A percentile compares a stretch with the other conserved stretches of the same genome.
phyloP scores from a whole-genome alignment of 2,797 vertebrate species.

The Chelmon rostratus region DNA sequence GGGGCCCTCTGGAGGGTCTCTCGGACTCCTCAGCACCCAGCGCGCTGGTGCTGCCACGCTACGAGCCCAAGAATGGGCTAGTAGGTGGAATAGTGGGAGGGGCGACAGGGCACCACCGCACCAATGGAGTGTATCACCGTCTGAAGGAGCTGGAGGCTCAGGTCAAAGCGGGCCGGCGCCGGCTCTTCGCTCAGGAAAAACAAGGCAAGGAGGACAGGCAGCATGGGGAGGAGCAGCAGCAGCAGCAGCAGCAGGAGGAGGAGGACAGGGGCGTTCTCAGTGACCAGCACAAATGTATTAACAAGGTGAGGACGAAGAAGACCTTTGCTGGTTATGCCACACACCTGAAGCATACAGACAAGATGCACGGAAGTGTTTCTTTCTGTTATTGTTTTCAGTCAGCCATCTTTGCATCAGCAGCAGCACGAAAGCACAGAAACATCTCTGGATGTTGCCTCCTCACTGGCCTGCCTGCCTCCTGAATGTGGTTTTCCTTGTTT shows the following conservation, averaged over 20 bases:
- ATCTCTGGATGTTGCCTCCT: conserved; percentile 20
- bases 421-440: background rate
- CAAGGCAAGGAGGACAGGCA: conserved; percentile 91
- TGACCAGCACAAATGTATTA: conserved; percentile 99
- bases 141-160: conserved; percentile 93
- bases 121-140: conserved; percentile 92
- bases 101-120: conserved; percentile 75
- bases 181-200: conserved; percentile 99
- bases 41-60: conserved; percentile 93
- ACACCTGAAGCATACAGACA: conserved; percentile 29
- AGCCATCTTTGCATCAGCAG: conserved; percentile 1
- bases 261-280: conserved; percentile 91
- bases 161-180: conserved; percentile 94
- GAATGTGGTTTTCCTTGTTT: background rate
- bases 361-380: conserved; percentile 16
- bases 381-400: background rate
- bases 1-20: conserved; percentile 95
- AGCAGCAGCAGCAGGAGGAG: conserved; percentile 85
- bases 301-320: conserved; percentile 89
- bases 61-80: conserved; percentile 96
- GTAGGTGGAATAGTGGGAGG: conserved; percentile 80
- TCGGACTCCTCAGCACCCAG: conserved; percentile 88
- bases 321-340: conserved; percentile 23
- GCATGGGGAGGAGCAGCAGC: conserved; percentile 84
- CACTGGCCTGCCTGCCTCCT: background rate